phyloP scores from a whole-genome alignment of 2,888 invertebrate genomes.

The Morinoia aosen region DNA sequence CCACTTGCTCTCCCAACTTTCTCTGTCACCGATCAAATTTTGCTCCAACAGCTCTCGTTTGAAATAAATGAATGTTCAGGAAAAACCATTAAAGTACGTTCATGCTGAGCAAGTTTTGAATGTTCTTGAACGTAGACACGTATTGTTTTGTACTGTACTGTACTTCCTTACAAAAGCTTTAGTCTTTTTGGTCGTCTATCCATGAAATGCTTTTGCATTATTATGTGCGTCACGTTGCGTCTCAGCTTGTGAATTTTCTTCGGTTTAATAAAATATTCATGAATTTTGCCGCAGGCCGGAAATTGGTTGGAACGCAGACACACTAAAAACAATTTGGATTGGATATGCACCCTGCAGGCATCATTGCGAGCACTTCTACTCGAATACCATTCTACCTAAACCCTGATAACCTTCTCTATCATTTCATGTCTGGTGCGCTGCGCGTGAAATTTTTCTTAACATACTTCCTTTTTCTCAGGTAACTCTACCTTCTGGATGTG shows the following conservation, averaged over 20 bases:
- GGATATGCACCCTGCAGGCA: background rate
- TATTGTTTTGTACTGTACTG: background rate
- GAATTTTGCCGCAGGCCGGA: background rate
- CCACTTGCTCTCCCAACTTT: background rate
- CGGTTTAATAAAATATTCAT: conserved; percentile 13
- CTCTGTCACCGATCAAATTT: background rate
- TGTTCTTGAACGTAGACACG: background rate
- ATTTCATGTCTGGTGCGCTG: background rate
- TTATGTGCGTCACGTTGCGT: background rate
- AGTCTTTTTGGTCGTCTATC: background rate
- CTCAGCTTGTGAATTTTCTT: conserved; percentile 2
- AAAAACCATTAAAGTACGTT: background rate
- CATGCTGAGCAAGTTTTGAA: background rate
- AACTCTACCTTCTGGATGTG: background rate
- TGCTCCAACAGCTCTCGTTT: background rate
- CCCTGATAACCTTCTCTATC: background rate
- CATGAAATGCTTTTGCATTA: background rate
- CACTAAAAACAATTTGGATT: background rate
- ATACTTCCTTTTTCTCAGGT: background rate
- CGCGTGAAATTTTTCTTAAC: background rate
- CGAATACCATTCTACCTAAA: background rate
- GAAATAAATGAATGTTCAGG: background rate
- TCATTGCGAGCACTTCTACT: background rate
- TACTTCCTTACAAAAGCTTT: background rate
- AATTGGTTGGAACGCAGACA: background rate